Evolutionary conservation across 2,113 vertebrate species (phyloP), one percentile per base, ranked within the genome.

Genomic region (Artemisiospiza belli): DNA sequence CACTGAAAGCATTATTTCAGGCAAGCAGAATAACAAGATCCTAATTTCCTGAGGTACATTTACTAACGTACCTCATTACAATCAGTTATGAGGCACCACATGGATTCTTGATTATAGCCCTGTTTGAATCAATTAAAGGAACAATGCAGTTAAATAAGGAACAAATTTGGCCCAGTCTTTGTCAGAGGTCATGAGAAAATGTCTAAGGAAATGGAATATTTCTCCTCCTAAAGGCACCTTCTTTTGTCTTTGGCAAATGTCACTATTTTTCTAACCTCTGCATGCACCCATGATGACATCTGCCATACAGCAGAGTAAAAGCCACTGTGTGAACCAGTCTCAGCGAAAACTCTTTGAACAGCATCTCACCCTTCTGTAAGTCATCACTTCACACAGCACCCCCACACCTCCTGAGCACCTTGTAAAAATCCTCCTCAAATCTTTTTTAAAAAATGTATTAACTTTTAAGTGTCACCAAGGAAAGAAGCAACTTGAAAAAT

Each of bases 141-240:
- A 91, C 83, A 77, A 83, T 70, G 35, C 0, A 0, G 64, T 92
- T 95, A 90, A 90, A 86, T 52, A 96, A 86, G 73, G 87, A 78
- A 87, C 21, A 16, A 75, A 86, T 93, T 77, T 49, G 44, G 76
- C 87, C 27, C 66, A 51, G 47, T 44, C 35, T 90, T n/a, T 44
- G 35, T 74, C 24, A 74, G 57, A 94, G 78, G 87, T 93, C 92
- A 86, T 83, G 83, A 94, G 90, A 96, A 95, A 95, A 95, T 80
- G 39, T 69, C 78, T 74, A 86, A 91, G 87, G 78, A 95, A 95
- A 85, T 28, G 31, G 78, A 94, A 33, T 82, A 89, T 47, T 91
- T 93, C 95, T 93, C 75, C 55, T 92, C 77, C 89, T 92, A 87
- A 79, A 61, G 58, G 57, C 64, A 93, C 72, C 22, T 68, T 92